Base-by-base conservation (phyloP, 2,888 invertebrate genomes). In the Eutolmus rufibarbis region DNA sequence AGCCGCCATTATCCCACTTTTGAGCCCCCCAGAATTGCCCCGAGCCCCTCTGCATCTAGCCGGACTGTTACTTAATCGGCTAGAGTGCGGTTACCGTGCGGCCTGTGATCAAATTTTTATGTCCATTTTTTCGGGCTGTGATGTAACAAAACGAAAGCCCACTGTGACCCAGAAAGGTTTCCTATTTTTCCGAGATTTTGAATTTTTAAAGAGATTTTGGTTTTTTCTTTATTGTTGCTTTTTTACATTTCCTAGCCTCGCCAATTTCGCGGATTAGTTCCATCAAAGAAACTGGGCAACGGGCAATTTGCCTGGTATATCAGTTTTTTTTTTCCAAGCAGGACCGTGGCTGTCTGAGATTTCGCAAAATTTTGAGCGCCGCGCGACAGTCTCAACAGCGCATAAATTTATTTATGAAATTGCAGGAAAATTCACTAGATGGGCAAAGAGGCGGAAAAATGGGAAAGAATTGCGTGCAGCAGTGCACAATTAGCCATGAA, bases 41-140 rank as follows among this genome's bases (percentile, higher is more conserved):
- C 37, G 66, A 82, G 37, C 82, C 57, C 57, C 19, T 66, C 46
- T 85, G 66, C 46, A 74, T 85, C 85, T 43, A 84, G 46, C 46
- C 43, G 8, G 28, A 28, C 43, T 85, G 46, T 85, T 85, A 85
- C 85, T 74, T 85, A 85, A 85, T 85, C 85, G 23, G 74, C 31
- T 56, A 85, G 40, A 40, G 85, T 74, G 85, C 46, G 85, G 85
- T 85, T 85, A 85, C 85, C 74, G 82, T 31, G 82, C 57, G 74
- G 74, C 34, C 43, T 85, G 85, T 46, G 85, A 85, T 85, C 85
- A 85, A 85, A 46, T 85, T 85, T 40, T 85, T 74, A 85, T 85
- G 74, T 46, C 85, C 85, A 85, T 85, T 85, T 82, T 85, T 74
- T 85, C 66, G 66, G 85, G 46, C 74, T 85, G 8, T 85, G 85